These are phyloP conservation scores for Catharus ustulatus DNA, from an alignment of 2,797 vertebrate genomes.

Conservation along the genomic window DNA sequence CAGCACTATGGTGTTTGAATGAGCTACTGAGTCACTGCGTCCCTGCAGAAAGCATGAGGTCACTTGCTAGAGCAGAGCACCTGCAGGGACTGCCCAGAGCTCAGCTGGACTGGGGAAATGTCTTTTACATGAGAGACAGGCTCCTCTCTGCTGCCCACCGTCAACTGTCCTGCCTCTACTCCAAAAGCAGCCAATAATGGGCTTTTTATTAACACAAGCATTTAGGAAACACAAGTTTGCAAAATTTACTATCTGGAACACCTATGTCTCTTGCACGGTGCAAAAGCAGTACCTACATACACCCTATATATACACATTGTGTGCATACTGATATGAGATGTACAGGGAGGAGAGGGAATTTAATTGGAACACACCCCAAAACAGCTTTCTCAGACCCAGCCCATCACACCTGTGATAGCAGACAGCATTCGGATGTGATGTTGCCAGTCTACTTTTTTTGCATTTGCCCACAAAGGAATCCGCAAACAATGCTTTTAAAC, in stretches of 20 bases:
- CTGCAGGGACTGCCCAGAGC: not conserved
- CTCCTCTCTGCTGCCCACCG: not conserved
- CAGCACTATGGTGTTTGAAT: not conserved
- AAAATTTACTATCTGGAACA: not conserved
- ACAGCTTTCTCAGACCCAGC: not conserved
- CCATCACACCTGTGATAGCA: not conserved
- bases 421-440: not conserved
- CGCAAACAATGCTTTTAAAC: not conserved
- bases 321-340: not conserved
- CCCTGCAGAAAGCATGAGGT: constrained; percentile 40
- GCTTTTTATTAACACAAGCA: not conserved
- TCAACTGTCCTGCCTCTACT: not conserved
- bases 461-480: not conserved
- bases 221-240: not conserved
- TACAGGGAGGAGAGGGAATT: not conserved
- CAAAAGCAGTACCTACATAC: not conserved
- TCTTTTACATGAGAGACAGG: not conserved
- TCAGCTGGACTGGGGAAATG: rapidly evolving
- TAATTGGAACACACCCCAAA: not conserved
- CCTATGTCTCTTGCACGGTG: not conserved
- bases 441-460: not conserved
- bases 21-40: not conserved
- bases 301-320: not conserved
- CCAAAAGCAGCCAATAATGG: not conserved
- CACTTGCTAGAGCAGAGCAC: not conserved